Percentiles rank a stretch among this genome's conserved stretches.
Conservation (phyloP, 1,140 invertebrate species). For the Drosophila ironensis region DNA sequence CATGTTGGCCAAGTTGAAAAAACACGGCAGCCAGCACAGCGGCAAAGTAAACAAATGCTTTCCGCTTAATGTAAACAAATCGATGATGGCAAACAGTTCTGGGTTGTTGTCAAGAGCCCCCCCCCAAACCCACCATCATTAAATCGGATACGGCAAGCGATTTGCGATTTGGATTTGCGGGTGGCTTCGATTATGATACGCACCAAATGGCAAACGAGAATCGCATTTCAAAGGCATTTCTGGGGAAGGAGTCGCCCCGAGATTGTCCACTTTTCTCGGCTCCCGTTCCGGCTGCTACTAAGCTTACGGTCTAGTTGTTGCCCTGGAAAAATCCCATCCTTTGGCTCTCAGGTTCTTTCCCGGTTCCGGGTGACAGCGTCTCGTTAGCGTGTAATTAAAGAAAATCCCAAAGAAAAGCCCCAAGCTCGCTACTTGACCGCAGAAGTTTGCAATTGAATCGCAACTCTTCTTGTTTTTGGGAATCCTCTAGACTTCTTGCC, state of each 20-base stretch:
- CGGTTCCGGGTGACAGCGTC: conserved; percentile 10
- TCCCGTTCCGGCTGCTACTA: neutral
- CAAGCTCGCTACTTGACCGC: conserved; percentile 39
- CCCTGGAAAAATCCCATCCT: conserved; percentile 7
- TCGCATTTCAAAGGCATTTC: conserved; percentile 43
- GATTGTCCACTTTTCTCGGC: conserved; percentile 14
- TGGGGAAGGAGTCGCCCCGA: conserved; percentile 2
- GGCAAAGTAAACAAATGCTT: conserved; percentile 51
- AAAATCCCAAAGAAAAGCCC: conserved; percentile 14
- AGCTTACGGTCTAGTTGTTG: conserved; percentile 12
- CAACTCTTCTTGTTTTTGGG: conserved; percentile 28
- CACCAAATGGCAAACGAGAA: conserved; percentile 13
- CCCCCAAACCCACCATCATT: conserved; percentile 6
- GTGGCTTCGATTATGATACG: conserved; percentile 45
- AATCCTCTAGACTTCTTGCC: neutral
- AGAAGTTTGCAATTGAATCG: conserved; percentile 35
- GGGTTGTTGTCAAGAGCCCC: neutral
- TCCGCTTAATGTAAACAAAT: conserved; percentile 56
- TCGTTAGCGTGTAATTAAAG: conserved; percentile 55
- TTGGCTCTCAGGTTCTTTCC: neutral
- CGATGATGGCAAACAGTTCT: conserved; percentile 32
- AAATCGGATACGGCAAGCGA: conserved; percentile 44
- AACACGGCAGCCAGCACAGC: neutral
- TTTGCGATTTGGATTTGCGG: too few species aligned
- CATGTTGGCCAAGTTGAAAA: conserved; percentile 14